Evolutionary conservation across 2,113 vertebrate species (phyloP).

Genomic region (Campylorhamphus procurvoides): DNA sequence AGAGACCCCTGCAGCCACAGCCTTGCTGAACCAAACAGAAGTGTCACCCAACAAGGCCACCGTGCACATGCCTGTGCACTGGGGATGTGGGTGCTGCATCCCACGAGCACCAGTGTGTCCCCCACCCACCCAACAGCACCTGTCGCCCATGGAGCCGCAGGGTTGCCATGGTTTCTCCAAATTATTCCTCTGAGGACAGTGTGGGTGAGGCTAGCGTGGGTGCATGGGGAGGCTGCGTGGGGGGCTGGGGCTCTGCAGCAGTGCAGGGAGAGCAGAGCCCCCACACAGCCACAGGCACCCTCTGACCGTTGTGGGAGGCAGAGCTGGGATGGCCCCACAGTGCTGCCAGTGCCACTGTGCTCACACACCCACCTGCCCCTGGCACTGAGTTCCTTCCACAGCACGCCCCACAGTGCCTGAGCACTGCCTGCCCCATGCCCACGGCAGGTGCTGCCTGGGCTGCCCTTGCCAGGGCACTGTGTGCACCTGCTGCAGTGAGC

Average conservation of each 20-base stretch:
- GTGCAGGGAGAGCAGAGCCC: neutral
- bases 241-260: neutral
- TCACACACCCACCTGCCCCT: neutral
- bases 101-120: neutral
- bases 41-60: neutral
- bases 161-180: slow-evolving; percentile 66
- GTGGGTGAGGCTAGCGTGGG: neutral
- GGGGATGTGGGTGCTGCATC: neutral
- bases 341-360: fast-evolving
- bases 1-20: neutral
- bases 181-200: slow-evolving; percentile 14
- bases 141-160: neutral
- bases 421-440: neutral
- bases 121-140: neutral
- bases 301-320: neutral
- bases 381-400: fast-evolving
- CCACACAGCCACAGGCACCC: fast-evolving
- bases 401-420: fast-evolving
- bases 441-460: neutral
- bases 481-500: neutral
- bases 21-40: neutral
- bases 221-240: neutral
- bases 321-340: neutral
- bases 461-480: neutral
- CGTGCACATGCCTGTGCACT: neutral